Conservation (phyloP, 1,140 invertebrate genomes). For the Drosophila nannoptera region DNA sequence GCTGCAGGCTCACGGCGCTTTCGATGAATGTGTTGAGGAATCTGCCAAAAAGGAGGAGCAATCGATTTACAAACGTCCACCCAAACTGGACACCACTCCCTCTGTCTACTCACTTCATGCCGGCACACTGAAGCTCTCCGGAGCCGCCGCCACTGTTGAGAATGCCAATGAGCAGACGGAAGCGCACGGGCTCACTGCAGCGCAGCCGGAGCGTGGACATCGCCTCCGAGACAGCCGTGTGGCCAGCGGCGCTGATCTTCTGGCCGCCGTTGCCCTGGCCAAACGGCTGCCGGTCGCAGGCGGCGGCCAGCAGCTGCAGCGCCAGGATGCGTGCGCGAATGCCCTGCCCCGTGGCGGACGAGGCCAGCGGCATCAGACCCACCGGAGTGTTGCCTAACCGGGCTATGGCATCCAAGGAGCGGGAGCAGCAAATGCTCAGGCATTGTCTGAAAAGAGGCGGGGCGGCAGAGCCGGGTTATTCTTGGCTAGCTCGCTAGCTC, state of each 20-base stretch:
- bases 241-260: slow-evolving; percentile 81
- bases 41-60: slow-evolving; percentile 21
- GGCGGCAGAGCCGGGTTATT: not conserved
- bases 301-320: slow-evolving; percentile 86
- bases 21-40: slow-evolving; percentile 91
- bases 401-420: slow-evolving; percentile 87
- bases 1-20: slow-evolving; percentile 86
- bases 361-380: slow-evolving; percentile 91
- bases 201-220: slow-evolving; percentile 91
- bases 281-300: slow-evolving; percentile 84
- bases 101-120: slow-evolving; percentile 84
- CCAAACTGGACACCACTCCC: too few species aligned
- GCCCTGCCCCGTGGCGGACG: slow-evolving; percentile 82
- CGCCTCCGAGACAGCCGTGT: slow-evolving; percentile 91
- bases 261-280: slow-evolving; percentile 68
- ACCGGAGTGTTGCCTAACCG: slow-evolving; percentile 87
- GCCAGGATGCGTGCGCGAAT: slow-evolving; percentile 74
- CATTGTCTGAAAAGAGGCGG: slow-evolving; percentile 84
- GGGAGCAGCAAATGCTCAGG: slow-evolving; percentile 86
- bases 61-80: too few species aligned
- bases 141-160: slow-evolving; percentile 85
- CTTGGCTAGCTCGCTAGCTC: not conserved
- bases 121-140: slow-evolving; percentile 88
- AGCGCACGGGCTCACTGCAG: slow-evolving; percentile 94
- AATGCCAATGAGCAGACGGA: slow-evolving; percentile 93